A percentile compares a stretch with the other conserved stretches of the same genome.
These are phyloP conservation scores for Sinocyclocheilus anshuiensis DNA, from an alignment of 2,113 vertebrate species.

Conservation along the genomic window DNA sequence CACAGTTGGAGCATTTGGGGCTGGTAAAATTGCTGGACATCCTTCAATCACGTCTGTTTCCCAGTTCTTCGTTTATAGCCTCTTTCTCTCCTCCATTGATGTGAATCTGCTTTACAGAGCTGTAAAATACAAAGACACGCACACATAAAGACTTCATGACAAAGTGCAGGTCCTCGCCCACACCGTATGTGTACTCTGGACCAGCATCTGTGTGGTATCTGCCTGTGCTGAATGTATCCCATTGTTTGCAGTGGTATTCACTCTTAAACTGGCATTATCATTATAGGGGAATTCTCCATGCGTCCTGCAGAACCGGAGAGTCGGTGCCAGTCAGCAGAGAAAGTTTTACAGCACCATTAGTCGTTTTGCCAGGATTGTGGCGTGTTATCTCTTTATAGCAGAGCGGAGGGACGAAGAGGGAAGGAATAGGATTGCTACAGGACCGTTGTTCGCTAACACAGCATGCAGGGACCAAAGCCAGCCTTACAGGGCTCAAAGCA, in stretches of 20 bases:
- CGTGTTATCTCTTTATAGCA: conserved; percentile 48
- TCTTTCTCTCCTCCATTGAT: conserved; percentile 2
- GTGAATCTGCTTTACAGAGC: conserved; percentile 42
- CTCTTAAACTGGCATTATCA: neutral
- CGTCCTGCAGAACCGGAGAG: neutral
- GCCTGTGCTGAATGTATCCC: conserved; percentile 28
- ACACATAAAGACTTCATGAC: conserved; percentile 9
- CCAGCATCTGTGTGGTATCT: conserved; percentile 42
- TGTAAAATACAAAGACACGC: conserved; percentile 31
- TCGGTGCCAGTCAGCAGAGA: neutral
- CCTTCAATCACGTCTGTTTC: conserved; percentile 3
- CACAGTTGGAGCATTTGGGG: neutral
- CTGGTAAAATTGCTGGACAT: neutral
- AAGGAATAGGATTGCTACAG: conserved; percentile 49
- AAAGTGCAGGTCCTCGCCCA: conserved; percentile 19
- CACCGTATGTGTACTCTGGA: conserved; percentile 26
- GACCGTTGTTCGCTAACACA: conserved; percentile 61
- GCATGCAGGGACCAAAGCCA: conserved; percentile 56
- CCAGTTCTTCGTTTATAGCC: conserved; percentile 4
- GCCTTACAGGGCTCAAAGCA: conserved; percentile 18
- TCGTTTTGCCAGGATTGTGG: conserved; percentile 33
- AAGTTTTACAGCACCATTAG: conserved; percentile 18
- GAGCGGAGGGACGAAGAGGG: neutral
- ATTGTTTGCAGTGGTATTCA: conserved; percentile 24
- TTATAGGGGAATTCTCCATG: neutral